A percentile compares a stretch with the other conserved stretches of the same genome.
Evolutionary conservation across 2,888 invertebrate genomes (phyloP).

Genomic region (Andricus quercusramuli): DNA sequence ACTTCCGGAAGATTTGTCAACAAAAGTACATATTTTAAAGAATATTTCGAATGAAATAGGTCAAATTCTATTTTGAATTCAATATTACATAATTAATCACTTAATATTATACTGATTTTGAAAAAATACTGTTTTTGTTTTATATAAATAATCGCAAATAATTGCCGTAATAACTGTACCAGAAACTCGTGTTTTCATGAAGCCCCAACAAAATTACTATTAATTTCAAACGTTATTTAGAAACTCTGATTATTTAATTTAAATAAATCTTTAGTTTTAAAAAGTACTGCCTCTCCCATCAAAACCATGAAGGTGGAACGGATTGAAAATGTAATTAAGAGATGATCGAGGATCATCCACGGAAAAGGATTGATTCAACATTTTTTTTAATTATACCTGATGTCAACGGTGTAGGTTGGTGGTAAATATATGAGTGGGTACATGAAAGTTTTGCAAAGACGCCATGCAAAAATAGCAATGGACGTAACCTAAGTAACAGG

Average conservation of each 20-base stretch:
- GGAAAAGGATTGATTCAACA: not conserved
- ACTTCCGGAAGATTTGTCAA: not conserved
- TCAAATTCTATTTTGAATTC: not conserved
- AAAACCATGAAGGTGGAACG: not conserved
- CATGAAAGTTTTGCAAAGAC: conserved; percentile 23
- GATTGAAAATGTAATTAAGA: not conserved
- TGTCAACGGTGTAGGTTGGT: not conserved
- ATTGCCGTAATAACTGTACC: too few species aligned
- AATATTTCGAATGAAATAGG: not conserved
- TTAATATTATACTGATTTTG: not conserved
- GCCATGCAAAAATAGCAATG: conserved; percentile 43
- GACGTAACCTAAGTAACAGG: conserved; percentile 48
- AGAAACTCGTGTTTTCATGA: too few species aligned
- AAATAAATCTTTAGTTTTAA: not conserved
- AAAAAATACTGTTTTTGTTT: not conserved
- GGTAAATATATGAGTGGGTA: not conserved
- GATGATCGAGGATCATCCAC: not conserved
- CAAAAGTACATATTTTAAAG: not conserved
- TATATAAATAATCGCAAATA: too few species aligned
- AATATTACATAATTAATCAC: not conserved
- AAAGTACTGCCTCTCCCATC: not conserved
- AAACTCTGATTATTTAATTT: not conserved
- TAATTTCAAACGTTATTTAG: not conserved
- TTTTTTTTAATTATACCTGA: not conserved
- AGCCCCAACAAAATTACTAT: not conserved